These are phyloP conservation scores for Corythoichthys intestinalis DNA, from an alignment of 2,113 vertebrate genomes.

Conservation along the genomic window DNA sequence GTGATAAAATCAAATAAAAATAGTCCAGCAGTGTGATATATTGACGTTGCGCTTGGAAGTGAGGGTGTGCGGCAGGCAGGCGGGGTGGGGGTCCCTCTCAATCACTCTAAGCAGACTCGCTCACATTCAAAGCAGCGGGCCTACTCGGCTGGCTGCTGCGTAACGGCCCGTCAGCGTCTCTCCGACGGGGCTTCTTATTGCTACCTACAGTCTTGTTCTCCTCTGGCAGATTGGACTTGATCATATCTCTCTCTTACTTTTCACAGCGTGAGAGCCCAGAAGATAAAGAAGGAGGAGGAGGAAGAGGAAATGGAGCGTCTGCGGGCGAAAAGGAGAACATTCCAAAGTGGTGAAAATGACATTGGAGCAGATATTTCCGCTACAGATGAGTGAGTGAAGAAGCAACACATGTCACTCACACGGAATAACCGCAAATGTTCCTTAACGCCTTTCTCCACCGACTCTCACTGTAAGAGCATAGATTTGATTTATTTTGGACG, in stretches of 20 bases:
- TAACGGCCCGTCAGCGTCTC: slow-evolving; percentile 74
- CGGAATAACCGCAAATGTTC: slow-evolving; percentile 11
- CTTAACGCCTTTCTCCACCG: too few relatives aligned
- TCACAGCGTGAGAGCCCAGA: slow-evolving; percentile 68
- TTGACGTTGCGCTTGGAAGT: slow-evolving; percentile 72
- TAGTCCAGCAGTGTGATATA: slow-evolving; percentile 78
- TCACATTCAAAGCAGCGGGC: slow-evolving; percentile 77
- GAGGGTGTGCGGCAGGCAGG: slow-evolving; percentile 29
- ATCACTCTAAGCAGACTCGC: slow-evolving; percentile 77
- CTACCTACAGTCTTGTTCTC: slow-evolving; percentile 71
- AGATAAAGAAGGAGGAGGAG: slow-evolving; percentile 19
- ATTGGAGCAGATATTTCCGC: slow-evolving; percentile 63
- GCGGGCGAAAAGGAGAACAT: slow-evolving; percentile 42
- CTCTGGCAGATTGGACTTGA: slow-evolving; percentile 72
- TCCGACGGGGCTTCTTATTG: slow-evolving; percentile 75
- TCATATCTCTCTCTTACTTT: slow-evolving; percentile 80
- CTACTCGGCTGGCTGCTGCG: slow-evolving; percentile 69
- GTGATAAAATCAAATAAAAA: neutral
- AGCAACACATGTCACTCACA: slow-evolving; percentile 51
- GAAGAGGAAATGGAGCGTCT: slow-evolving; percentile 32
- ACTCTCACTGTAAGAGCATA: too few relatives aligned
- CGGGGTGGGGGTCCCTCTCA: slow-evolving; percentile 70
- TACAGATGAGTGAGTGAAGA: slow-evolving; percentile 57
- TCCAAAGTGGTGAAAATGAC: slow-evolving; percentile 72
- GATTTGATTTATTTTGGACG: too few relatives aligned